Evolutionary conservation across 2,888 invertebrate genomes (phyloP).

Genomic region (Selenia dentaria): DNA sequence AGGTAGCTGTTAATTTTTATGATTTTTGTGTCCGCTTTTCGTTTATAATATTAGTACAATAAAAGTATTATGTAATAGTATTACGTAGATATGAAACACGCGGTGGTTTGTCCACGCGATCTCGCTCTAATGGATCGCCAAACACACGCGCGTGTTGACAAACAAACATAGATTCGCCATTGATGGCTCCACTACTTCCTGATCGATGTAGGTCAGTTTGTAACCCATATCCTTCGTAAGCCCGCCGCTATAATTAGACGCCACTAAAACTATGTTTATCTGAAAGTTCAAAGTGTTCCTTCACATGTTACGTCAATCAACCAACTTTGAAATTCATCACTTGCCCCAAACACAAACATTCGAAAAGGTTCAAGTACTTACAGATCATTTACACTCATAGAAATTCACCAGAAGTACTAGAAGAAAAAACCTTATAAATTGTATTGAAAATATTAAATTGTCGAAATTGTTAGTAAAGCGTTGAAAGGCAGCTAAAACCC

Average conservation of each 20-base stretch:
- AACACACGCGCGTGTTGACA: slow-evolving; percentile 60
- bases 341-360: slow-evolving; percentile 15
- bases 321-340: slow-evolving; percentile 16
- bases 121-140: slow-evolving; percentile 72
- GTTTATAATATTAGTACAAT: no score
- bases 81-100: slow-evolving; percentile 1
- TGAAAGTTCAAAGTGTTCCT: slow-evolving; percentile 27
- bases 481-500: no score
- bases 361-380: slow-evolving; percentile 18
- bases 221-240: slow-evolving; percentile 37
- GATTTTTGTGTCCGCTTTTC: no score
- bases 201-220: slow-evolving; percentile 39
- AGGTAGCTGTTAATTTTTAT: no score
- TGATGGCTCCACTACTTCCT: slow-evolving; percentile 38
- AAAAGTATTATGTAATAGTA: no score
- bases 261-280: slow-evolving; percentile 30
- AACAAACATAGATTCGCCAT: slow-evolving; percentile 39
- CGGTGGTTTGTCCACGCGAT: slow-evolving; percentile 35
- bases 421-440: no score
- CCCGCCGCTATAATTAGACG: slow-evolving; percentile 32
- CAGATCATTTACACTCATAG: no score
- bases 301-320: slow-evolving; percentile 9
- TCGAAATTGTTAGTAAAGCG: no score
- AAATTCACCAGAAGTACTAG: no score
- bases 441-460: no score